phyloP scores from a whole-genome alignment of 2,888 invertebrate species.

The Cataglyphis altisquamis region DNA sequence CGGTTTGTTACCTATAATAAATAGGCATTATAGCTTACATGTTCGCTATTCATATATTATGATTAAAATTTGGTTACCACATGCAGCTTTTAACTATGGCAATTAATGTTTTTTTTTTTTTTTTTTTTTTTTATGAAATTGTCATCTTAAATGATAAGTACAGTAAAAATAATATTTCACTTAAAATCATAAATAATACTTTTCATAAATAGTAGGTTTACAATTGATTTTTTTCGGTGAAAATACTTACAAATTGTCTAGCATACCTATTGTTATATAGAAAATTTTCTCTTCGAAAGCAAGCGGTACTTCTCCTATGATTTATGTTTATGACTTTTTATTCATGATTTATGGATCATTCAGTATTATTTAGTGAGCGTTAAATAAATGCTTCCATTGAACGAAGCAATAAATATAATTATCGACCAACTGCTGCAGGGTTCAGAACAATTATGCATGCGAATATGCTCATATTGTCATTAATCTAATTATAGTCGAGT shows the following conservation, averaged over 20 bases:
- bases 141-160: not conserved
- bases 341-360: not conserved
- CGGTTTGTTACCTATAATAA: too few species aligned
- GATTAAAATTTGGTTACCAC: too few species aligned
- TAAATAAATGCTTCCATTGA: slow-evolving; percentile 1
- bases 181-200: not conserved
- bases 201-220: not conserved
- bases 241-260: not conserved
- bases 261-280: not conserved
- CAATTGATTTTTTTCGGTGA: not conserved
- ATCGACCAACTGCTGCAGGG: not conserved
- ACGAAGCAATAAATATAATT: not conserved
- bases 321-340: slow-evolving; percentile 19
- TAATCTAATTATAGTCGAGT: not conserved
- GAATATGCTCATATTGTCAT: not conserved
- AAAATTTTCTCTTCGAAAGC: not conserved
- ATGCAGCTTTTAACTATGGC: too few species aligned
- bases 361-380: not conserved
- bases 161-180: not conserved
- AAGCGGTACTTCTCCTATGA: not conserved
- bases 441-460: not conserved
- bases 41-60: too few species aligned
- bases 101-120: not conserved
- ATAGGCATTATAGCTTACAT: too few species aligned
- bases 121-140: not conserved